Base-by-base conservation (phyloP, 2,888 invertebrate species). In the Dicranocentrus wangi region DNA sequence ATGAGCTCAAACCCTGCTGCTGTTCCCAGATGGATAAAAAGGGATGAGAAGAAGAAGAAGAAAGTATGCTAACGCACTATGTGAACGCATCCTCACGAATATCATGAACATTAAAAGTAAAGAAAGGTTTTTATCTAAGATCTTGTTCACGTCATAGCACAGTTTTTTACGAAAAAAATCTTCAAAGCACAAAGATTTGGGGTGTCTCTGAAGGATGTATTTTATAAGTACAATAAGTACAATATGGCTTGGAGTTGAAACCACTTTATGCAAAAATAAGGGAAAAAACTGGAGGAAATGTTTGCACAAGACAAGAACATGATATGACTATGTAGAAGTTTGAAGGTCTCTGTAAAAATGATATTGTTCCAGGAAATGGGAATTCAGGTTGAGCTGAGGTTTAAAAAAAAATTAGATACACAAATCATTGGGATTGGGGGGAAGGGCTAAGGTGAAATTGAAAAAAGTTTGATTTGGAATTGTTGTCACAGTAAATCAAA, bases 221-320 rank as follows among this genome's bases (percentile, higher is more conserved):
- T n/a, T n/a, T n/a, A n/a, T n/a, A n/a, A n/a, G n/a, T n/a, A n/a
- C n/a, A n/a, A n/a, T n/a, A n/a, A n/a, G n/a, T n/a, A n/a, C n/a
- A n/a, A n/a, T n/a, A n/a, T n/a, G n/a, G n/a, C n/a, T n/a, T n/a
- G n/a, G n/a, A n/a, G n/a, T n/a, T n/a, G 25, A 63, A 72, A 47
- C 63, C 51, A 65, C 66, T 68, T 61, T 66, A 69, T 61, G 61
- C 61, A 60, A 69, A 51, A 65, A 76, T 17, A 66, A 42, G 7
- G n/a, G n/a, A n/a, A n/a, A n/a, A n/a, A n/a, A n/a, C n/a, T n/a
- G n/a, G n/a, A n/a, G n/a, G n/a, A n/a, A 27, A 25, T 77, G 77
- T 77, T 77, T 77, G 69, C 77, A 47, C 21, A 69, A 69, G 77
- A 69, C 69, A 60, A 68, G 61, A 61, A 10, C 61, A 77, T 69